phyloP scores from a whole-genome alignment of 1,140 invertebrate species.

The Penaeus vannamei region DNA sequence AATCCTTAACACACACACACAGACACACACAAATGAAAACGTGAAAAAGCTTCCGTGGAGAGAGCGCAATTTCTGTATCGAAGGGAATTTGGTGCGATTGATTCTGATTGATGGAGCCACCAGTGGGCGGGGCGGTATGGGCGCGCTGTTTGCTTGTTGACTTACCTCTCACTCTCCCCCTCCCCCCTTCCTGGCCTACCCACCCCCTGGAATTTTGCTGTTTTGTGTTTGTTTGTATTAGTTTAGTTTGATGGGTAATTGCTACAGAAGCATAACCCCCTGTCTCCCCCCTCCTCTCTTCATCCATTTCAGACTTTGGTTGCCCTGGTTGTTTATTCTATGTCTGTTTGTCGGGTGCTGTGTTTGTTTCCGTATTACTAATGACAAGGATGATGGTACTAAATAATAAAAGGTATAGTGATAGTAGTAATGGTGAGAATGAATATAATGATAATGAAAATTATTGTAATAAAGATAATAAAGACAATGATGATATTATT shows the following conservation, averaged over 20 bases:
- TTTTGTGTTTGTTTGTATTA: no score
- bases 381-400: background rate
- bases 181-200: background rate
- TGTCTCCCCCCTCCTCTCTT: no score
- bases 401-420: no score
- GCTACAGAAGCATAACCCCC: no score
- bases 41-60: background rate
- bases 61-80: constrained; percentile 46
- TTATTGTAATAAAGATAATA: background rate
- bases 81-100: constrained; percentile 36
- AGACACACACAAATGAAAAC: background rate
- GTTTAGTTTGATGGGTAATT: no score
- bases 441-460: background rate
- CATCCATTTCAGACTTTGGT: no score
- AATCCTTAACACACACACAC: no score
- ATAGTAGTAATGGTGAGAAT: no score
- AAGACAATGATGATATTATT: background rate
- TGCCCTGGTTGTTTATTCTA: no score
- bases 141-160: background rate
- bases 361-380: background rate
- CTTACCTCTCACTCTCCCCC: background rate
- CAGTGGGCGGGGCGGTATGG: background rate
- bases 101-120: constrained; percentile 55
- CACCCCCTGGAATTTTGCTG: no score
- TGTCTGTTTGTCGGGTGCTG: background rate